phyloP scores from a whole-genome alignment of 2,888 invertebrate genomes.

The Carpatolechia fugitivella region DNA sequence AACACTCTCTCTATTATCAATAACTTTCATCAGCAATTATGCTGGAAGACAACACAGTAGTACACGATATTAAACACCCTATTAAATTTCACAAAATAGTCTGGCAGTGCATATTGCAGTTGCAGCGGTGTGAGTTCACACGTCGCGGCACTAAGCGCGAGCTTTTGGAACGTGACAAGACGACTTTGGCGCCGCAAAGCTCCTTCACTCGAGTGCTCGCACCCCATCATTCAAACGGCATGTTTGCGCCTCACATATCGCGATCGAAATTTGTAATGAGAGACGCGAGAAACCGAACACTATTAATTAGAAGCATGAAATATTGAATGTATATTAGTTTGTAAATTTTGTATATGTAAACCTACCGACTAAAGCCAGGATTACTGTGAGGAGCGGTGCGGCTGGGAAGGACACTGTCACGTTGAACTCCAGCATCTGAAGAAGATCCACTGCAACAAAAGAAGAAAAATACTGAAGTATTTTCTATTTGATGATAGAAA shows the following conservation, averaged over 20 bases:
- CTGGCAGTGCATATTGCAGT: slow-evolving; percentile 7
- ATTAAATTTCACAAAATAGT: background rate
- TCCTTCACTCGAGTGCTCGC: slow-evolving; percentile 12
- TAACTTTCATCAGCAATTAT: no score
- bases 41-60: no score
- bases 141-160: slow-evolving; percentile 11
- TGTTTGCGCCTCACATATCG: slow-evolving; percentile 22
- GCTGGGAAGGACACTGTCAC: slow-evolving; percentile 96
- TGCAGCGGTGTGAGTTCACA: slow-evolving; percentile 5
- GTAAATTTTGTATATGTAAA: slow-evolving; percentile 37
- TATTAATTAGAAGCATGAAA: background rate
- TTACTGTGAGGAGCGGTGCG: slow-evolving; percentile 97
- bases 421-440: slow-evolving; percentile 99
- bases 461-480: no score
- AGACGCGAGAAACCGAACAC: background rate
- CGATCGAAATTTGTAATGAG: background rate
- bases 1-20: no score
- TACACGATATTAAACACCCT: no score
- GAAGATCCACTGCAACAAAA: slow-evolving; percentile 91
- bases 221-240: slow-evolving; percentile 19
- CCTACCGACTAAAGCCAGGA: slow-evolving; percentile 98
- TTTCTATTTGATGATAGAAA: background rate
- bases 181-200: slow-evolving; percentile 18
- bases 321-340: background rate
- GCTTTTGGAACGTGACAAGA: slow-evolving; percentile 10